Evolutionary conservation across 1,140 invertebrate genomes (phyloP).

Genomic region (Eurosta solidaginis): DNA sequence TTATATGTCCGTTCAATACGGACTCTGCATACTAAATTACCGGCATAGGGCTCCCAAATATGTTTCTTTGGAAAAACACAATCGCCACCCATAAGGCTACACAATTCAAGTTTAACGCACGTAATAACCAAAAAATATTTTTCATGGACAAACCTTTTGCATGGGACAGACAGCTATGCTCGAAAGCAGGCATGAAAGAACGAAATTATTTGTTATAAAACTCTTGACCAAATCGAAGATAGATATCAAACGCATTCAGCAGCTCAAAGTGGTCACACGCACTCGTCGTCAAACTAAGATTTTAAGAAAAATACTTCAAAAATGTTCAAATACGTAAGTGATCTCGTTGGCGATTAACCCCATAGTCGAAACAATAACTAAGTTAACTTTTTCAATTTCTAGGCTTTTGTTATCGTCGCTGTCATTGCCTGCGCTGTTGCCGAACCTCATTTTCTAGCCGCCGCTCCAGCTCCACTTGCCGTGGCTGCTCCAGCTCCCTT

Average conservation of each 20-base stretch:
- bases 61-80: not conserved
- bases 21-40: not conserved
- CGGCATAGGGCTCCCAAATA: not conserved
- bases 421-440: constrained; percentile 31
- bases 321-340: constrained; percentile 38
- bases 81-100: not conserved
- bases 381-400: not conserved
- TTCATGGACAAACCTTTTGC: not conserved
- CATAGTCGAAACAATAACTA: no score
- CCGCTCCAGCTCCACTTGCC: constrained; percentile 40
- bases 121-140: not conserved
- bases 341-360: not conserved
- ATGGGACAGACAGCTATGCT: not conserved
- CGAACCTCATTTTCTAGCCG: constrained; percentile 28
- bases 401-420: constrained; percentile 32
- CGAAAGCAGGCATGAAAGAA: no score
- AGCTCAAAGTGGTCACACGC: not conserved
- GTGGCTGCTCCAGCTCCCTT: constrained; percentile 50
- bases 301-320: not conserved
- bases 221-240: not conserved
- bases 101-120: not conserved
- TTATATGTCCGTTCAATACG: not conserved
- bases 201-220: no score
- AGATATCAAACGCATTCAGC: not conserved
- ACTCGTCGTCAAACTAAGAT: not conserved